Evolutionary conservation across 1,140 invertebrate genomes (phyloP).

Genomic region (Sycophila sp.): DNA sequence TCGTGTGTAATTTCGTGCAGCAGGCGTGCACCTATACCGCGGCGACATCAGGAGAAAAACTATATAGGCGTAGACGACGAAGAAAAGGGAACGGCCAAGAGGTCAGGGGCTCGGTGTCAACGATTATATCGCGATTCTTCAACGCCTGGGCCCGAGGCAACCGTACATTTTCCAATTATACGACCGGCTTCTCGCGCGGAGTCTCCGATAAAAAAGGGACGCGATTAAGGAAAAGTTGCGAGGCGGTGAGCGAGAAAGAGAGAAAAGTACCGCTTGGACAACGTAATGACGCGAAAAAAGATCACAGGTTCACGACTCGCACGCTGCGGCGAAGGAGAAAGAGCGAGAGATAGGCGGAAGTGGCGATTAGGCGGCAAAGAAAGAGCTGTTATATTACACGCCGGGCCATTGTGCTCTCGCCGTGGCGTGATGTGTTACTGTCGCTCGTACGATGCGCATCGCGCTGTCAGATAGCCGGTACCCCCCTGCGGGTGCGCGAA

Average conservation of each 20-base stretch:
- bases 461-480: not conserved
- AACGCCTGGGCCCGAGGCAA: not conserved
- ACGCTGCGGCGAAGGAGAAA: not conserved
- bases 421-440: constrained; percentile 53
- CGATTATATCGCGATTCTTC: constrained; percentile 19
- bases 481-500: no score
- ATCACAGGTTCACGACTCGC: not conserved
- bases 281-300: constrained; percentile 7
- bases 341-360: constrained; percentile 55
- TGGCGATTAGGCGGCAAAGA: constrained; percentile 64
- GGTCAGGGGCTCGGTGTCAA: constrained; percentile 20
- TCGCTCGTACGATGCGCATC: not conserved
- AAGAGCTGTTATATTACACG: constrained; percentile 62
- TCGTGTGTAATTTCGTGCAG: constrained; percentile 10
- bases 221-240: not conserved
- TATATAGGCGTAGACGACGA: no score
- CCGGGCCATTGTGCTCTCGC: constrained; percentile 53
- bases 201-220: not conserved
- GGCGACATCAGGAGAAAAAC: no score
- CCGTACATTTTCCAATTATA: constrained; percentile 28
- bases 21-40: no score
- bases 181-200: not conserved
- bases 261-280: not conserved
- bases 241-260: not conserved
- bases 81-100: not conserved